phyloP scores from a whole-genome alignment of 2,888 invertebrate species.

The Thalpophila matura region DNA sequence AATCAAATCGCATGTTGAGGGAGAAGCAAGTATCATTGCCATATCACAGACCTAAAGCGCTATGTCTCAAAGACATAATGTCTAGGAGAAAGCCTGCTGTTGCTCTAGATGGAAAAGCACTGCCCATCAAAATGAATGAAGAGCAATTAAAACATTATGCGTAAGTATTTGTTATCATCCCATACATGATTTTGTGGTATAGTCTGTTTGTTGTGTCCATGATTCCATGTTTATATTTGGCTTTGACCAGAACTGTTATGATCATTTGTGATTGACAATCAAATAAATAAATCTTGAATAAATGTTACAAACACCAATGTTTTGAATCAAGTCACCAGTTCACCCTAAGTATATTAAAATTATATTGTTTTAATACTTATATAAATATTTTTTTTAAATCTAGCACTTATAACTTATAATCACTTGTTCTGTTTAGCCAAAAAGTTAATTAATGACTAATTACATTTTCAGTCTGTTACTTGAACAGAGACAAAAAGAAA shows the following conservation, averaged over 20 bases:
- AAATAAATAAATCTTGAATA: no score
- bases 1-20: constrained; percentile 95
- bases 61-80: constrained; percentile 95
- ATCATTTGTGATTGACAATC: no score
- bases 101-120: constrained; percentile 82
- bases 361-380: no score
- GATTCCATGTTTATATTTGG: no score
- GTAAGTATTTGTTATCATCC: constrained; percentile 85
- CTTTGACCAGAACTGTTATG: no score
- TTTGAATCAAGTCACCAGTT: no score
- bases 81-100: constrained; percentile 81
- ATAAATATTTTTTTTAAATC: no score
- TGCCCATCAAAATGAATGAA: constrained; percentile 92
- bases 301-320: no score
- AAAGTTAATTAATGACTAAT: background rate
- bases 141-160: constrained; percentile 92
- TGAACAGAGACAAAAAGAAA: constrained; percentile 94
- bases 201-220: background rate
- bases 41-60: constrained; percentile 96
- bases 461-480: constrained; percentile 91
- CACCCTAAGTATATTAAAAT: no score
- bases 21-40: constrained; percentile 95
- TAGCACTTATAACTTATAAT: no score
- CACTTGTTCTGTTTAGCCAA: no score
- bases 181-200: no score